Conservation (phyloP, 2,888 invertebrate genomes). For the Volucella inflata region DNA sequence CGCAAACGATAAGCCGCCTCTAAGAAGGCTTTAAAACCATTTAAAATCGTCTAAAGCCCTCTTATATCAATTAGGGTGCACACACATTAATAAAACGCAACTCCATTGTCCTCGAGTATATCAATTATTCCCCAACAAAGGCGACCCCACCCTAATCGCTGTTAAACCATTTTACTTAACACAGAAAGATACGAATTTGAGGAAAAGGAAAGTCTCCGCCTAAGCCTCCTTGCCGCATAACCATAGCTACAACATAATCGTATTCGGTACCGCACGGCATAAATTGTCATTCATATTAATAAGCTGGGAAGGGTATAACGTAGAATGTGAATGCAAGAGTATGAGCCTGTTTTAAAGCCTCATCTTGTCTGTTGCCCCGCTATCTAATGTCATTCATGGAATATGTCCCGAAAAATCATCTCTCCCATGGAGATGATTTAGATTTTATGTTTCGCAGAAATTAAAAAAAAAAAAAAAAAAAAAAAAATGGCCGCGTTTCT, state of each 20-base stretch:
- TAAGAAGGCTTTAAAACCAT: constrained; percentile 17
- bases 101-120: constrained; percentile 33
- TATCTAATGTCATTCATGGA: constrained; percentile 22
- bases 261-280: not conserved
- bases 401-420: constrained; percentile 32
- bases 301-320: not conserved
- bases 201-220: too few relatives aligned
- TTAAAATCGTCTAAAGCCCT: constrained; percentile 23
- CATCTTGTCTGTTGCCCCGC: not conserved
- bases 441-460: constrained; percentile 31
- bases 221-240: not conserved
- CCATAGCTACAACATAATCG: not conserved
- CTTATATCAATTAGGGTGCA: constrained; percentile 40
- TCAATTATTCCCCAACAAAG: constrained; percentile 33
- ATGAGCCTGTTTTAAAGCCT: not conserved
- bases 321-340: not conserved
- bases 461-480: not conserved
- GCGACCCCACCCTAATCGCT: constrained; percentile 20
- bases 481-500: not conserved
- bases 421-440: constrained; percentile 47
- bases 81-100: constrained; percentile 28
- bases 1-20: not conserved
- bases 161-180: constrained; percentile 35
- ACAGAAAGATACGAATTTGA: not conserved
- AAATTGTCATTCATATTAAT: constrained; percentile 53